Conservation (phyloP, 1,140 invertebrate species). For the Drosophila seguyi region DNA sequence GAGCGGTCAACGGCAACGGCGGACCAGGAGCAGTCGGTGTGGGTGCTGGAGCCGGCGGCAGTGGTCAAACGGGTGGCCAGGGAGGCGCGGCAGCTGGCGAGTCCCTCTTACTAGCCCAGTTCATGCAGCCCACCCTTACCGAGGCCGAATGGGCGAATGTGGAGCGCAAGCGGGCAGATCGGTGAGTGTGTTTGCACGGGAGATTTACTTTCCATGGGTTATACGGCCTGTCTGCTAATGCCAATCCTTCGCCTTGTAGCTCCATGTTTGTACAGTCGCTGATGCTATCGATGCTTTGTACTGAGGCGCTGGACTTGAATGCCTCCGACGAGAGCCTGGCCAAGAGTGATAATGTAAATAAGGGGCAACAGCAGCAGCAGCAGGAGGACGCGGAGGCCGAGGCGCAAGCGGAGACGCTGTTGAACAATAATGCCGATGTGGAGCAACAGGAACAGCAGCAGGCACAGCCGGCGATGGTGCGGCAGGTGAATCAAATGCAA, state of each 20-base stretch:
- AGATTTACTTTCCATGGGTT: not conserved
- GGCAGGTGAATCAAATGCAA: constrained; percentile 84
- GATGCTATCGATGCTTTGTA: constrained; percentile 75
- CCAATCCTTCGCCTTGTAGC: constrained; percentile 30
- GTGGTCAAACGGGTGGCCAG: constrained; percentile 53
- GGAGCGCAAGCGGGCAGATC: constrained; percentile 79
- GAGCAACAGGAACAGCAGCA: constrained; percentile 56
- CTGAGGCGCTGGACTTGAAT: constrained; percentile 65
- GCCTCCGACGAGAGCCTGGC: constrained; percentile 50
- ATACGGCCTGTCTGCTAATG: not conserved
- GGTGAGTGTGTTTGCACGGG: constrained; percentile 45
- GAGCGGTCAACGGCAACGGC: constrained; percentile 49
- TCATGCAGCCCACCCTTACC: constrained; percentile 81
- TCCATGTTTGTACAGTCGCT: constrained; percentile 83
- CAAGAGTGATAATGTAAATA: constrained; percentile 85
- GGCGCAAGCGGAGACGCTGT: constrained; percentile 73
- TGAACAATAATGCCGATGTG: constrained; percentile 79
- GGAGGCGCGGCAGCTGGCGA: constrained; percentile 54
- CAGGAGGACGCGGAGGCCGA: constrained; percentile 62
- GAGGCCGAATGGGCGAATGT: constrained; percentile 80
- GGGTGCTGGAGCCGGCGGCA: constrained; percentile 28
- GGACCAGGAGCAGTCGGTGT: constrained; percentile 27
- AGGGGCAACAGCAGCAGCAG: constrained; percentile 69
- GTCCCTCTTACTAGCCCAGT: constrained; percentile 77
- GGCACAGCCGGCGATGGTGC: constrained; percentile 56